These are phyloP conservation scores for Harpagifer antarcticus DNA, from an alignment of 2,797 vertebrate genomes.

Conservation along the genomic window DNA sequence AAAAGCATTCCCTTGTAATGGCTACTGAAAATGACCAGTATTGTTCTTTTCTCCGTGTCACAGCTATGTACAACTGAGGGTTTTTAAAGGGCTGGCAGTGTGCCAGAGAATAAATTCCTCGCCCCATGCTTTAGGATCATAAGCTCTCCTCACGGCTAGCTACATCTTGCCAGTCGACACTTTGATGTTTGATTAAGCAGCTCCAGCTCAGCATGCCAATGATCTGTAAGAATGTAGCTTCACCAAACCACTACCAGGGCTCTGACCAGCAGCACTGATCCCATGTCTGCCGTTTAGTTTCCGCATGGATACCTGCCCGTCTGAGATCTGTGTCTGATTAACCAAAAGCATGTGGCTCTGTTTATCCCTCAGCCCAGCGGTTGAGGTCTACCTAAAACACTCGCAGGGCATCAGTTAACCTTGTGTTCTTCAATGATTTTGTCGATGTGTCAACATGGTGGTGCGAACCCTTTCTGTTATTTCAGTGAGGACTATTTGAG, in stretches of 20 bases:
- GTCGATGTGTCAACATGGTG: slow-evolving; percentile 16
- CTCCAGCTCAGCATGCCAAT: slow-evolving; percentile 34
- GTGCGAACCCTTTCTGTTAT: slow-evolving; percentile 12
- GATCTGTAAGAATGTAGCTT: slow-evolving; percentile 45
- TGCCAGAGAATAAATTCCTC: slow-evolving; percentile 49
- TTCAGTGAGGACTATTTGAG: slow-evolving; percentile 15
- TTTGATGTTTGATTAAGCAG: slow-evolving; percentile 67
- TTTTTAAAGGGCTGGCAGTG: slow-evolving; percentile 37
- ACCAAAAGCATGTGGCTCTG: slow-evolving; percentile 30
- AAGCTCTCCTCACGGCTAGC: slow-evolving; percentile 49
- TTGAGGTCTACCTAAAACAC: slow-evolving; percentile 19
- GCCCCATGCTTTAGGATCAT: slow-evolving; percentile 26
- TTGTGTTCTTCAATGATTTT: slow-evolving; percentile 22
- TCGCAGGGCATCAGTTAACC: slow-evolving; percentile 17
- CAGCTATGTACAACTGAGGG: background rate
- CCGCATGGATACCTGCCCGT: slow-evolving; percentile 23
- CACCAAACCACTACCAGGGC: slow-evolving; percentile 12
- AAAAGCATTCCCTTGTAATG: background rate
- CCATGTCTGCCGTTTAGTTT: background rate
- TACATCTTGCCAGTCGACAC: slow-evolving; percentile 43
- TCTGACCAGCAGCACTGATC: background rate
- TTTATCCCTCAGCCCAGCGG: slow-evolving; percentile 12
- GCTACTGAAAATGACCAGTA: background rate
- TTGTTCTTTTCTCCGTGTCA: background rate
- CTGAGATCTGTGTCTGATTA: slow-evolving; percentile 36